phyloP scores from a whole-genome alignment of 1,140 invertebrate species.

The Hyposmocoma kahamanoa region DNA sequence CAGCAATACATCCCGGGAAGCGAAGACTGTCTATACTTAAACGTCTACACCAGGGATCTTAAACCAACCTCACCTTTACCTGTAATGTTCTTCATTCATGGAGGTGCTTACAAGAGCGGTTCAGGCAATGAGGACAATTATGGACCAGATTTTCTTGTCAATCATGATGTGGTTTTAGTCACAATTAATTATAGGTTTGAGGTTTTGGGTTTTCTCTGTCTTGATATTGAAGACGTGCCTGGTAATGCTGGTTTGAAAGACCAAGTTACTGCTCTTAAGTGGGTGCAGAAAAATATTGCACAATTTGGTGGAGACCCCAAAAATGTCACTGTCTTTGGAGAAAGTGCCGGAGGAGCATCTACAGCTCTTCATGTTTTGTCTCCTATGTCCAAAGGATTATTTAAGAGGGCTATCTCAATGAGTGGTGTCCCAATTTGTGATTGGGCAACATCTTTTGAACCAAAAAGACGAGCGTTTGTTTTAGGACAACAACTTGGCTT shows the following conservation, averaged over 20 bases:
- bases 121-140: constrained; percentile 68
- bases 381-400: constrained; percentile 72
- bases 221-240: constrained; percentile 57
- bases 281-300: constrained; percentile 76
- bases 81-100: constrained; percentile 78
- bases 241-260: constrained; percentile 78
- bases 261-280: constrained; percentile 75
- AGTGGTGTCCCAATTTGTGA: constrained; percentile 23
- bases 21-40: constrained; percentile 76
- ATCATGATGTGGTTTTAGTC: constrained; percentile 77
- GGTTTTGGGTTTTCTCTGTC: constrained; percentile 65
- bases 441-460: constrained; percentile 12
- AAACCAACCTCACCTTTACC: constrained; percentile 21
- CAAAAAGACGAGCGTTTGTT: constrained; percentile 27
- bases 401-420: constrained; percentile 55
- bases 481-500: constrained; percentile 46
- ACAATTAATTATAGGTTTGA: constrained; percentile 75
- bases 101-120: constrained; percentile 77
- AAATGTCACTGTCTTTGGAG: constrained; percentile 74
- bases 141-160: constrained; percentile 76
- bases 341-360: constrained; percentile 74
- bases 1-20: constrained; percentile 22
- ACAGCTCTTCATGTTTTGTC: constrained; percentile 72
- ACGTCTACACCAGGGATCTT: constrained; percentile 74
- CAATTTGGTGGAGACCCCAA: constrained; percentile 78